These are phyloP conservation scores for Fopius arisanus DNA, from an alignment of 1,140 invertebrate genomes.

Conservation along the genomic window DNA sequence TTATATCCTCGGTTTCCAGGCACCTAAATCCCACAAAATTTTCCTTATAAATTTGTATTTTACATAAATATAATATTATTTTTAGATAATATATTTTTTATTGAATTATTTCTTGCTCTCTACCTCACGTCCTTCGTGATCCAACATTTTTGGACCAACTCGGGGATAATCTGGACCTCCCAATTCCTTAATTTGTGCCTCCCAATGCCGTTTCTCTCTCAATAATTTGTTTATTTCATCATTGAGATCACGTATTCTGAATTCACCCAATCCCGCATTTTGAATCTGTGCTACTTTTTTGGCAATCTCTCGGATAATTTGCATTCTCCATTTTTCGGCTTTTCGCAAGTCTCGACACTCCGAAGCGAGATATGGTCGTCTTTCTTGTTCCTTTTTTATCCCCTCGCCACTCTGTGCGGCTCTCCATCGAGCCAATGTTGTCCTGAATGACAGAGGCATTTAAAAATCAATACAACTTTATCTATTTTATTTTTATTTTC, in stretches of 20 bases:
- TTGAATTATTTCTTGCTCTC: background rate
- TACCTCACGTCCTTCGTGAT: conserved; percentile 94
- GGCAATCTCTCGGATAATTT: conserved; percentile 96
- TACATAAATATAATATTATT: background rate
- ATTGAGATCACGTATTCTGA: conserved; percentile 96
- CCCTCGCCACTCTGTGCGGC: conserved; percentile 90
- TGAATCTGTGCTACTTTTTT: conserved; percentile 99
- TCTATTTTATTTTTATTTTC: no score
- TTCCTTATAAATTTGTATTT: background rate
- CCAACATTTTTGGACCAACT: conserved; percentile 92
- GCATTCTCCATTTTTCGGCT: conserved; percentile 94
- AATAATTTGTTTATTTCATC: conserved; percentile 99
- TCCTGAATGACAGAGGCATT: conserved; percentile 74
- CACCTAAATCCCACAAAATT: conserved; percentile 57
- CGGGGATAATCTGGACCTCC: conserved; percentile 95
- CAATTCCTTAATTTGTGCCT: conserved; percentile 92
- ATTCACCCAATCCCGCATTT: conserved; percentile 98
- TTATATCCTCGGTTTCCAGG: conserved; percentile 98
- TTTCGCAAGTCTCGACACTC: conserved; percentile 90
- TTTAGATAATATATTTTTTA: background rate
- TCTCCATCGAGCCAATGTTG: conserved; percentile 93
- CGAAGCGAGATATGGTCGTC: conserved; percentile 91
- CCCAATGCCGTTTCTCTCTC: conserved; percentile 96
- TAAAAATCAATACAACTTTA: no score
- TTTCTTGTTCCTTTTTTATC: conserved; percentile 77